A percentile compares a stretch with the other conserved stretches of the same genome.
Evolutionary conservation across 2,888 invertebrate genomes (phyloP).

Genomic region (Andrena camellia): DNA sequence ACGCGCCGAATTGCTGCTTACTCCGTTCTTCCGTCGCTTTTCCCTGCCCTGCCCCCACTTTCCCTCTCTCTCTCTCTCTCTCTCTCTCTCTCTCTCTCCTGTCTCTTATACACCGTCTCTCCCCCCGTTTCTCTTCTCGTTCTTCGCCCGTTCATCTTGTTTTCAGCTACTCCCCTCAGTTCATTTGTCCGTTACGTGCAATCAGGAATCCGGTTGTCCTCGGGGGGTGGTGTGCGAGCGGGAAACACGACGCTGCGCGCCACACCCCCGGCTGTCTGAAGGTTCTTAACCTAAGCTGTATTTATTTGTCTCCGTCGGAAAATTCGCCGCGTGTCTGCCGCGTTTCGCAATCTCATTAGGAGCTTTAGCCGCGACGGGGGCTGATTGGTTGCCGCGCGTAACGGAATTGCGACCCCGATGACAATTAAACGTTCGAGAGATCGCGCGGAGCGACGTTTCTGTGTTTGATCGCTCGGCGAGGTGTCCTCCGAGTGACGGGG

Average conservation of each 20-base stretch:
- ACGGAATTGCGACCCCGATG: conserved; percentile 56
- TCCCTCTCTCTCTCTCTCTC: not conserved
- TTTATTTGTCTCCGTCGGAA: conserved; percentile 68
- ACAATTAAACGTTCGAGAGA: conserved; percentile 50
- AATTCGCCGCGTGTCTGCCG: conserved; percentile 46
- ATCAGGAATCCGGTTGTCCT: conserved; percentile 71
- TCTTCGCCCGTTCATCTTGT: conserved; percentile 66
- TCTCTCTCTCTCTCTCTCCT: not conserved
- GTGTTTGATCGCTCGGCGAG: conserved; percentile 2
- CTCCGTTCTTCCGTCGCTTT: conserved; percentile 66
- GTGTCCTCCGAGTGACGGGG: no score
- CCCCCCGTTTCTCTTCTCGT: conserved; percentile 34
- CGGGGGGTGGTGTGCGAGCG: conserved; percentile 21
- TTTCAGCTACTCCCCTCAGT: conserved; percentile 70
- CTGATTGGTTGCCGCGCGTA: conserved; percentile 56
- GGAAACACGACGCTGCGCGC: conserved; percentile 40
- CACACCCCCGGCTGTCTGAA: conserved; percentile 53
- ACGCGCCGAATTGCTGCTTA: conserved; percentile 69
- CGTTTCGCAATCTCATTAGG: conserved; percentile 52
- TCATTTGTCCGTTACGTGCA: conserved; percentile 77
- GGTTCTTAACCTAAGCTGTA: conserved; percentile 62
- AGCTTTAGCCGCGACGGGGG: conserved; percentile 47
- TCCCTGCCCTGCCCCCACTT: conserved; percentile 22
- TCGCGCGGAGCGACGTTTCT: not conserved
- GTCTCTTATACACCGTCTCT: not conserved